phyloP scores from a whole-genome alignment of 2,113 vertebrate species.

The Tragelaphus buxtoni region DNA sequence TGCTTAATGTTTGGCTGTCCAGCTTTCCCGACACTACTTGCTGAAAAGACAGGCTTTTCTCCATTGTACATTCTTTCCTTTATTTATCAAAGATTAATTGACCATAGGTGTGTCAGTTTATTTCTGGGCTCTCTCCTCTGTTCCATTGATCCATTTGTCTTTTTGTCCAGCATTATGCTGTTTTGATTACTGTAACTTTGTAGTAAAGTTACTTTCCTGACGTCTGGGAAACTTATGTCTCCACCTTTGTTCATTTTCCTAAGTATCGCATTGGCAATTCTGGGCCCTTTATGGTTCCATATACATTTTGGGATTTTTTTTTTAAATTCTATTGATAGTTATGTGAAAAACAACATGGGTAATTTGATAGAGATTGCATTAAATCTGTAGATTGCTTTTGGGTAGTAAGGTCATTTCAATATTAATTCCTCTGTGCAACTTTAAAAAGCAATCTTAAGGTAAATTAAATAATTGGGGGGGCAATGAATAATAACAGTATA shows the following conservation, averaged over 20 bases:
- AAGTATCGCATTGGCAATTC: background rate
- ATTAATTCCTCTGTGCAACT: background rate
- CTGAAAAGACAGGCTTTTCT: background rate
- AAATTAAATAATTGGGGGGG: background rate
- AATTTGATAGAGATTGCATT: background rate
- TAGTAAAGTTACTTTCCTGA: background rate
- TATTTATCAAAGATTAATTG: background rate
- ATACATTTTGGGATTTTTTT: background rate
- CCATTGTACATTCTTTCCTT: background rate
- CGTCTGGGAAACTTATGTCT: background rate
- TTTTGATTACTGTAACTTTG: background rate
- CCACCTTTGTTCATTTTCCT: background rate
- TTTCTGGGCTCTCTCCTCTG: background rate
- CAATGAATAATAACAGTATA: background rate
- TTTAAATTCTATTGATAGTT: background rate
- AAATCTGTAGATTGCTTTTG: background rate
- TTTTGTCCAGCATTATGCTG: background rate
- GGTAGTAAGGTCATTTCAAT: background rate
- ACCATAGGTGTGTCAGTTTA: background rate
- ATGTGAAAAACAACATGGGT: background rate
- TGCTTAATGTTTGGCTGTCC: background rate
- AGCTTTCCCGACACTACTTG: background rate
- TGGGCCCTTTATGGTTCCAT: background rate
- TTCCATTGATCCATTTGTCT: background rate
- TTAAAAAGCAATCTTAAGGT: background rate